Evolutionary conservation across 2,113 vertebrate genomes (phyloP), one percentile per base, ranked within the genome.

Genomic region (Galemys pyrenaicus): DNA sequence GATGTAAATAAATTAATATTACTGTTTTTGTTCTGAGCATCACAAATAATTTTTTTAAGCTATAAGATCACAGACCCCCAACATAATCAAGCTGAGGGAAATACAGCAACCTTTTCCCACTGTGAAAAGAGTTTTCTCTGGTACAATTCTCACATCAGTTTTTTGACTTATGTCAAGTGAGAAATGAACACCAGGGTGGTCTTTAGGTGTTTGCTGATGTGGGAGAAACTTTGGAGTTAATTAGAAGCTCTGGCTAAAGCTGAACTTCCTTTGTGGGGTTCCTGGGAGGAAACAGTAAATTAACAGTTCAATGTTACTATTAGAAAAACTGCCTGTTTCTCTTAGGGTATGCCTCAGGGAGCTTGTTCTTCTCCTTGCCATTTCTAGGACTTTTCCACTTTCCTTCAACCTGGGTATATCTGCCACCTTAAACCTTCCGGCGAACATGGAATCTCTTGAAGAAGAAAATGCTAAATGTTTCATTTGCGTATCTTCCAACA

Each of bases 211-310:
- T 67, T 78, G 89, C 84, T 95, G 9, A 68, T 56, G 68, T 83
- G 65, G 92, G 85, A 92, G 84, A 87, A 97, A 95, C 78, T 96
- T 97, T 97, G 89, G 93, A 95, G 96, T 97, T 97, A 97, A 97
- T 97, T 97, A 97, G 95, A 93, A 94, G 79, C 94, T 89, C 81
- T 86, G 81, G 90, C 68, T 95, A 94, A 92, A 80, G 93, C 73
- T 89, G 54, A 92, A 97, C 89, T 97, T 97, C 96, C 97, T 96
- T 88, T 96, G 84, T n/a, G 10, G 96, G 89, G 67, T 96, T 93
- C 82, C 92, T 88, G 90, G 62, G 92, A 97, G 95, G 96, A 97
- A 97, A 96, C 81, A 77, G 41, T 75, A 93, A 97, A 97, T 96
- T 97, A 97, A 96, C 80, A 89, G 95, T 89, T 96, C 58, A 96